phyloP scores from a whole-genome alignment of 2,113 vertebrate genomes.

The Sceloporus undulatus region DNA sequence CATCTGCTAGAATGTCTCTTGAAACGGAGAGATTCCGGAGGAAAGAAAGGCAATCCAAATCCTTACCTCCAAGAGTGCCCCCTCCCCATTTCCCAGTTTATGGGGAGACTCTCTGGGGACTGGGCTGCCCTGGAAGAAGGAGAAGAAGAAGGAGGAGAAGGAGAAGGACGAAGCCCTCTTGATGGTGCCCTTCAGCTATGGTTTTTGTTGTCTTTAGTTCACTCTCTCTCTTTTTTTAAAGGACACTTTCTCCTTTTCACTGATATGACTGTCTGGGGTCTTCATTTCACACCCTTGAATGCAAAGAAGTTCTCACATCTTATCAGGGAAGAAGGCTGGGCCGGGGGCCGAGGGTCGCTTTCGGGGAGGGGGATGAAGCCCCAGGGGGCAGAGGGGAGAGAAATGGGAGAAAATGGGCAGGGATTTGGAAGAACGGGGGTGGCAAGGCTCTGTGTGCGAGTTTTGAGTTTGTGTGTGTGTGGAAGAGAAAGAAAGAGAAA shows the following conservation, averaged over 20 bases:
- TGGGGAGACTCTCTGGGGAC: constrained; percentile 66
- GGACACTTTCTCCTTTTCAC: constrained; percentile 73
- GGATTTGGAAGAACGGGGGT: not conserved
- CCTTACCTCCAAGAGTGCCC: no score
- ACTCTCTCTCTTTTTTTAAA: constrained; percentile 54
- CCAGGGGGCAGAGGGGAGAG: not conserved
- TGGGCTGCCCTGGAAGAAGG: constrained; percentile 71
- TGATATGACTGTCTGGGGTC: constrained; percentile 67
- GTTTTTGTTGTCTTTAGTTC: constrained; percentile 72
- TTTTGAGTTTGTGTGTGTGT: no score
- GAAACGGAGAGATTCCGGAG: constrained; percentile 30
- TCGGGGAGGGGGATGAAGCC: not conserved
- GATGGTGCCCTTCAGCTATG: constrained; percentile 70
- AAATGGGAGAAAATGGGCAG: not conserved
- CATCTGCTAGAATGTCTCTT: not conserved
- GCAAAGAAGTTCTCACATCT: constrained; percentile 58
- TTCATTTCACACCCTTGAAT: constrained; percentile 59
- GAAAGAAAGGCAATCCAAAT: not conserved
- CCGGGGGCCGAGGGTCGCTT: constrained; percentile 22
- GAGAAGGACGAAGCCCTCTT: constrained; percentile 27
- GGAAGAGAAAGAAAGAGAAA: not conserved
- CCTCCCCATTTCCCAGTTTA: constrained; percentile 64
- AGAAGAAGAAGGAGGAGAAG: no score
- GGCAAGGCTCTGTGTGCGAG: no score
- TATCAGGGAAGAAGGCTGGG: constrained; percentile 19